Percentiles rank a stretch among this genome's conserved stretches.
Evolutionary conservation across 2,797 vertebrate genomes (phyloP).

Genomic region (Parotocinclus haroldoi): DNA sequence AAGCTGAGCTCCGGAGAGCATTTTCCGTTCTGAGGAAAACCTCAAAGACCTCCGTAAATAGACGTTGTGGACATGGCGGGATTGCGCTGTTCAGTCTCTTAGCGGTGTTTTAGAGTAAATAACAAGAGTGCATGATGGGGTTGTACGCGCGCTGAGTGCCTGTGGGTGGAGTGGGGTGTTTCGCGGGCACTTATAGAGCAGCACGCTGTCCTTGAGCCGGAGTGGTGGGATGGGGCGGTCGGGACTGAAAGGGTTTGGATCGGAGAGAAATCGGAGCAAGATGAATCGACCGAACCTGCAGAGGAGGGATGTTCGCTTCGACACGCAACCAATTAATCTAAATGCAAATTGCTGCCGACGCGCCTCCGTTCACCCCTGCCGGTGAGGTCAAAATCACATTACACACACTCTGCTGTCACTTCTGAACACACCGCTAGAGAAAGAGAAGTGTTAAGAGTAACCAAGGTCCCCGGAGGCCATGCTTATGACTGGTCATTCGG

Average conservation of each 20-base stretch:
- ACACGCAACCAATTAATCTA: constrained; percentile 44
- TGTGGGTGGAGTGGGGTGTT: background rate
- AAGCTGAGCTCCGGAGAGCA: too few species aligned
- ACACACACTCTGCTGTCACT: constrained; percentile 14
- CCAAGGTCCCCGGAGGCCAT: background rate
- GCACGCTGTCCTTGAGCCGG: background rate
- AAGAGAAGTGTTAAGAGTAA: background rate
- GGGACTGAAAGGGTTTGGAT: constrained; percentile 20
- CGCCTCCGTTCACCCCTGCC: constrained; percentile 29
- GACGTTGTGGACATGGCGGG: too few species aligned
- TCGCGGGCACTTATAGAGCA: constrained; percentile 6
- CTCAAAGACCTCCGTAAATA: too few species aligned
- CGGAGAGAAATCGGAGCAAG: constrained; percentile 2
- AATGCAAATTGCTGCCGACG: constrained; percentile 43
- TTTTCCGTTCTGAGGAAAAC: too few species aligned
- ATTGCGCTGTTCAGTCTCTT: too few species aligned
- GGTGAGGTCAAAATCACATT: constrained; percentile 42
- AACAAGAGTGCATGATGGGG: too few species aligned
- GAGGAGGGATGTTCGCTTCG: constrained; percentile 13
- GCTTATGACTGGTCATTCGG: background rate
- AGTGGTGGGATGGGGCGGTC: constrained; percentile 4
- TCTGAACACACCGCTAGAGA: background rate
- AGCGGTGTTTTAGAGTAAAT: too few species aligned
- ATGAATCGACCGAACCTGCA: constrained; percentile 1
- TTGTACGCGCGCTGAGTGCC: too few species aligned